These are phyloP conservation scores for Acrobasis consociella DNA, from an alignment of 2,888 invertebrate genomes.

Conservation along the genomic window DNA sequence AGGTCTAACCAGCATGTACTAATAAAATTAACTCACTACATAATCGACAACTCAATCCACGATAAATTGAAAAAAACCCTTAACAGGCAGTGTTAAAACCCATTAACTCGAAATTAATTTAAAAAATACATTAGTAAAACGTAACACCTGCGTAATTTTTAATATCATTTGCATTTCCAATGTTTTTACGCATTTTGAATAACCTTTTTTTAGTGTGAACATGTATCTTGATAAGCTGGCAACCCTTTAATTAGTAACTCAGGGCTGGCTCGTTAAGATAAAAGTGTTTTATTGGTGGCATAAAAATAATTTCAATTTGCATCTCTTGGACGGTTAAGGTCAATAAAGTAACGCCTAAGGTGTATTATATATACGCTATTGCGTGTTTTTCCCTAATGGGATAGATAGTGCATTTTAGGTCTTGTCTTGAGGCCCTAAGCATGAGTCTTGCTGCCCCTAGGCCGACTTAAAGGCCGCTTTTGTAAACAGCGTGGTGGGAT, in stretches of 20 bases:
- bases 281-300: not conserved
- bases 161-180: constrained; percentile 33
- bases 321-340: not conserved
- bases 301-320: constrained; percentile 13
- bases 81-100: constrained; percentile 46
- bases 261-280: constrained; percentile 19
- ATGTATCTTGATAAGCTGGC: constrained; percentile 17
- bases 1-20: not conserved
- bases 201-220: constrained; percentile 30
- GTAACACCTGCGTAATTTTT: constrained; percentile 47
- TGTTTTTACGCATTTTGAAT: constrained; percentile 32
- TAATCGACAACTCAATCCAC: not conserved
- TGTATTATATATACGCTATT: no score
- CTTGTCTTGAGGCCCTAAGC: no score
- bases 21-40: constrained; percentile 13
- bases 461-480: no score
- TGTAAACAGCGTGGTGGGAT: no score
- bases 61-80: constrained; percentile 12
- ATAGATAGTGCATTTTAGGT: no score
- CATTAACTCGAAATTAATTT: constrained; percentile 58
- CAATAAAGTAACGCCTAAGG: not conserved
- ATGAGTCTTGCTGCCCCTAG: no score
- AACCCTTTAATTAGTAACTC: constrained; percentile 23
- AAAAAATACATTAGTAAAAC: constrained; percentile 47
- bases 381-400: no score